Percentiles rank a stretch among this genome's conserved stretches.
These are phyloP conservation scores for Dimorphilus gyrociliatus DNA, from an alignment of 2,888 invertebrate species.

Conservation along the genomic window DNA sequence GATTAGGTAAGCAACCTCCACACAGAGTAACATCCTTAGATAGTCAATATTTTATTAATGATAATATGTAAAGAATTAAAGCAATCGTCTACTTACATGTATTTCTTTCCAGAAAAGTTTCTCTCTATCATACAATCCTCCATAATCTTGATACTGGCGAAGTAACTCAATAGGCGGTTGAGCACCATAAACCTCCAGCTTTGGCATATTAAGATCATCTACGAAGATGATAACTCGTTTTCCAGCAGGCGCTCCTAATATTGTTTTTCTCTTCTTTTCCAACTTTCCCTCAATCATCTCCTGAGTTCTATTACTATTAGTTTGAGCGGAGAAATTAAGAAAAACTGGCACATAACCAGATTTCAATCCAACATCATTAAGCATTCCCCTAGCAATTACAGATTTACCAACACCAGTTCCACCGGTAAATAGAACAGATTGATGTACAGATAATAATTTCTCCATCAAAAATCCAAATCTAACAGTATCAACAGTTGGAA, in stretches of 20 bases:
- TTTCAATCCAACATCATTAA: conserved; percentile 48
- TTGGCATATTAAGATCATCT: conserved; percentile 82
- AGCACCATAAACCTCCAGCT: conserved; percentile 38
- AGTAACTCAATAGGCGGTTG: conserved; percentile 39
- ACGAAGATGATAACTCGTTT: conserved; percentile 69
- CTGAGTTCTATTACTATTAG: conserved; percentile 60
- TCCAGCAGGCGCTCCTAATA: conserved; percentile 63
- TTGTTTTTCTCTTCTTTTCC: conserved; percentile 60
- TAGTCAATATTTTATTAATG: too few species aligned
- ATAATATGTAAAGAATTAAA: too few species aligned
- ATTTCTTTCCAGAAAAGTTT: conserved; percentile 75
- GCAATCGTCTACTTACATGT: conserved; percentile 32
- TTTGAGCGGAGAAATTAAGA: conserved; percentile 79
- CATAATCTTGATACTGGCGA: conserved; percentile 59
- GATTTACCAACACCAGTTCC: conserved; percentile 74
- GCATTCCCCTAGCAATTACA: conserved; percentile 57
- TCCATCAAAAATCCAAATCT: conserved; percentile 65
- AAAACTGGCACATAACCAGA: conserved; percentile 55
- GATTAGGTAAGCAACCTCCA: too few species aligned
- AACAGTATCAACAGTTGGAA: conserved; percentile 77
- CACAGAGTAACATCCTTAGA: too few species aligned
- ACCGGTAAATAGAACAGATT: conserved; percentile 76
- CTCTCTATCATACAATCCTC: conserved; percentile 68
- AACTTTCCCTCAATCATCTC: conserved; percentile 70
- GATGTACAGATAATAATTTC: conserved; percentile 52